Percentiles rank a stretch among this genome's conserved stretches.
phyloP scores from a whole-genome alignment of 1,140 invertebrate species.

The Archegozetes longisetosus region DNA sequence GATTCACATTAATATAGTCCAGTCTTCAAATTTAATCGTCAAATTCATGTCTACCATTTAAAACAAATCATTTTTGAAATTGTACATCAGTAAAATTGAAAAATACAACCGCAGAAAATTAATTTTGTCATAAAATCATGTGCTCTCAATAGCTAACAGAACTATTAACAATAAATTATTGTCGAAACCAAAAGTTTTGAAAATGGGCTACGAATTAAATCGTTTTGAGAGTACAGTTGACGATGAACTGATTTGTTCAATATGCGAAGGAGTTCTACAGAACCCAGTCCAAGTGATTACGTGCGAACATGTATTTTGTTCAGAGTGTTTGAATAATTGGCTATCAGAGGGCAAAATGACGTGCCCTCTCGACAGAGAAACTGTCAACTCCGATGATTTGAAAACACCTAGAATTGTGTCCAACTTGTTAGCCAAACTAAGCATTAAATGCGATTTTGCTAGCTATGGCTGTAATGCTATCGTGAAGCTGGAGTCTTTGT shows the following conservation, averaged over 20 bases:
- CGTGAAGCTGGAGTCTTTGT: constrained; percentile 64
- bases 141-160: too few species aligned
- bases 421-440: constrained; percentile 67
- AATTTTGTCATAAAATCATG: too few species aligned
- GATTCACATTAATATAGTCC: too few species aligned
- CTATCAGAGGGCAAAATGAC: constrained; percentile 32
- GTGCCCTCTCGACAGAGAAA: constrained; percentile 76
- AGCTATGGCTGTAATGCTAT: constrained; percentile 63
- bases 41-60: too few species aligned
- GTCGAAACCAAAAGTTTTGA: too few species aligned
- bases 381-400: constrained; percentile 54
- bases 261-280: constrained; percentile 74
- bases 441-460: constrained; percentile 75
- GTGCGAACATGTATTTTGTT: constrained; percentile 10
- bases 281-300: constrained; percentile 39
- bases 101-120: too few species aligned
- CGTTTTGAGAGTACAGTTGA: constrained; percentile 77
- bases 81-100: too few species aligned
- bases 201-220: constrained; percentile 74
- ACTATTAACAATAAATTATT: too few species aligned
- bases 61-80: too few species aligned
- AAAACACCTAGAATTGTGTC: constrained; percentile 75
- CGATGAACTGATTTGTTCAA: constrained; percentile 77
- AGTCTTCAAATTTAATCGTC: too few species aligned
- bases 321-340: constrained; percentile 3